Evolutionary conservation across 1,140 invertebrate genomes (phyloP).

Genomic region (Drosophila murphyi): DNA sequence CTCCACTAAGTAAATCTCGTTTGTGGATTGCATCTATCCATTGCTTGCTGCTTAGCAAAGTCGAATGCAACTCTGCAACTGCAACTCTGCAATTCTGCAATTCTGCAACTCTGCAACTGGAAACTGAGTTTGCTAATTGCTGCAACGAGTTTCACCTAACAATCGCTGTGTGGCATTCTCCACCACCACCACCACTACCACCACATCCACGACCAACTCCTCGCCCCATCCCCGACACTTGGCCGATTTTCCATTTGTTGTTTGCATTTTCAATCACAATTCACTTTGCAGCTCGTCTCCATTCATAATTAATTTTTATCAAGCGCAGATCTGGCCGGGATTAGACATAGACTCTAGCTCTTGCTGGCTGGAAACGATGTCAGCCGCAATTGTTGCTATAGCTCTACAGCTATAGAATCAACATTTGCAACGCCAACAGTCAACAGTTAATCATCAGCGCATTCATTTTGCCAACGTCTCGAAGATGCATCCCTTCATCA

Average conservation of each 20-base stretch:
- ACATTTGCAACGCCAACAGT: slow-evolving; percentile 7
- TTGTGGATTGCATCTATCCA: slow-evolving; percentile 37
- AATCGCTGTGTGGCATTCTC: slow-evolving; percentile 33
- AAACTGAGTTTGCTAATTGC: slow-evolving; percentile 52
- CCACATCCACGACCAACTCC: neutral
- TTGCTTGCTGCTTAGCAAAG: slow-evolving; percentile 18
- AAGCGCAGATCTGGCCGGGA: slow-evolving; percentile 68
- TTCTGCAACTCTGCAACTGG: too few species aligned
- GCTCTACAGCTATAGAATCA: slow-evolving; percentile 4
- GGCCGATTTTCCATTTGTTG: slow-evolving; percentile 68
- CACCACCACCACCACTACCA: slow-evolving; percentile 1
- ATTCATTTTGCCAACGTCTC: neutral
- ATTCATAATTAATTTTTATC: slow-evolving; percentile 83
- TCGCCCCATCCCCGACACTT: slow-evolving; percentile 23
- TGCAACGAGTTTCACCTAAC: slow-evolving; percentile 55
- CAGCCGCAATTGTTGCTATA: slow-evolving; percentile 27
- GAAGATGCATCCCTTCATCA: slow-evolving; percentile 47
- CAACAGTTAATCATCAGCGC: neutral
- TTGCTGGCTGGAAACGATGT: slow-evolving; percentile 65
- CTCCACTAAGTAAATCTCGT: slow-evolving; percentile 79
- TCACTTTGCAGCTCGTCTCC: slow-evolving; percentile 19
- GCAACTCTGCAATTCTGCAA: slow-evolving; percentile 19
- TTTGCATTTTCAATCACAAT: slow-evolving; percentile 80
- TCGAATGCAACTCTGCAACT: slow-evolving; percentile 19
- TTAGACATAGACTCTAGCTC: slow-evolving; percentile 43